Base-by-base conservation (phyloP, 1,140 invertebrate genomes). In the Caenorhabditis brenneri region DNA sequence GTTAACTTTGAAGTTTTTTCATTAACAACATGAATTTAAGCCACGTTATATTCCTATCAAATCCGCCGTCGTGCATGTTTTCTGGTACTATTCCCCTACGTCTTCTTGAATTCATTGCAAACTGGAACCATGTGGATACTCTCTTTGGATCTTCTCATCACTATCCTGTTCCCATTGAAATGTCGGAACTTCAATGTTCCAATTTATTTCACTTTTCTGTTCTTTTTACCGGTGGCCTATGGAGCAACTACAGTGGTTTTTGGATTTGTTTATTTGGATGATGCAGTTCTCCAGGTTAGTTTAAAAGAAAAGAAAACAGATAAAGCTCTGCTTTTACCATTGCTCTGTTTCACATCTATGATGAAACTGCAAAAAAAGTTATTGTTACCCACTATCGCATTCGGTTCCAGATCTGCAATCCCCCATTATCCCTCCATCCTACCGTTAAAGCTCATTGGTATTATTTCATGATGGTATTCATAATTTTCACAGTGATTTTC, bases 51-150 rank as follows among this genome's bases (percentile, higher is more conserved):
- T 24, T 22, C 33, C 22, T 74, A 74, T 15, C 2, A 74, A 46
- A 74, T 74, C n/a, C n/a, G 6, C 9, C 36, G 65, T 22, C 2
- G 24, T 22, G n/a, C n/a, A 6, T 74, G 65, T 31, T 74, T 74
- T 15, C 6, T 46, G 5, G 65, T n/a, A 2, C 3, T 74, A 0
- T 74, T 74, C 22, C 65, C 65, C 0, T 74, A 74, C 29, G n/a
- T 74, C 9, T 74, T 74, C 24, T 15, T 74, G 1, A 42, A 74
- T 74, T 74, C 65, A 42, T 10, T 74, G 33, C 65, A 74, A 74
- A 74, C 65, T 7, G 65, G 65, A 22, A 74, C 65, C 7, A 74
- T 74, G 10, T 74, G 65, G 65, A n/a, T 74, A 27, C 15, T 74
- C 24, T 5, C 65, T 2, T 24, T 74, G 36, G 36, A 74, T 74